phyloP scores from a whole-genome alignment of 2,797 vertebrate species.

The Sebastes nivosus region DNA sequence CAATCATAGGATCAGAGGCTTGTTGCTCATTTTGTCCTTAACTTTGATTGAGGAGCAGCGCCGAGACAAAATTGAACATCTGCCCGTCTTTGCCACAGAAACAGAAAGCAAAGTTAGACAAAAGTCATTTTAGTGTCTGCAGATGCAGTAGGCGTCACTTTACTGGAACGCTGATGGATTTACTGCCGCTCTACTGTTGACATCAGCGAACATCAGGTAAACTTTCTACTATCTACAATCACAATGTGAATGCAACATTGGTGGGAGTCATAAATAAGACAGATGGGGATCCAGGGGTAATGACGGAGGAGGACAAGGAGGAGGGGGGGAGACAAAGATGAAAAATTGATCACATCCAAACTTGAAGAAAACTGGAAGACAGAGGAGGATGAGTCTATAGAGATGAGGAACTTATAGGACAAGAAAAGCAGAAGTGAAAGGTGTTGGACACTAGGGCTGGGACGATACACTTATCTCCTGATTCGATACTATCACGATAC shows the following conservation, averaged over 20 bases:
- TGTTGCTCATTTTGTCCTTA: neutral
- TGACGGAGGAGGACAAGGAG: neutral
- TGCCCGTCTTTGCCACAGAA: neutral
- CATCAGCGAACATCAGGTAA: neutral
- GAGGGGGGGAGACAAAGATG: neutral
- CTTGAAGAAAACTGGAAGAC: neutral
- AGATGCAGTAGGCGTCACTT: neutral
- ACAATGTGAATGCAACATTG: neutral
- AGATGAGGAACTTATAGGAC: neutral
- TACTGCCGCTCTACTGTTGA: neutral
- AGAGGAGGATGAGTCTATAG: neutral
- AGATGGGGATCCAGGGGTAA: neutral
- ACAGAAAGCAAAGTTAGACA: neutral
- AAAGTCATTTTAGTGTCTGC: neutral
- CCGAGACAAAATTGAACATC: neutral
- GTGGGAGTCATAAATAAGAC: constrained; percentile 10
- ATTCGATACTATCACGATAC: too few species aligned
- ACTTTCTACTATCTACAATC: neutral
- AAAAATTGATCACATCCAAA: neutral
- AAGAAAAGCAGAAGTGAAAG: too few species aligned
- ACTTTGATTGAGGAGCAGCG: neutral
- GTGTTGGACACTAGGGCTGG: too few species aligned
- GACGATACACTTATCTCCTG: too few species aligned
- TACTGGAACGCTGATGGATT: constrained; percentile 13
- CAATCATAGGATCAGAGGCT: neutral